phyloP scores from a whole-genome alignment of 2,888 invertebrate species.

The Capitulum mitella region DNA sequence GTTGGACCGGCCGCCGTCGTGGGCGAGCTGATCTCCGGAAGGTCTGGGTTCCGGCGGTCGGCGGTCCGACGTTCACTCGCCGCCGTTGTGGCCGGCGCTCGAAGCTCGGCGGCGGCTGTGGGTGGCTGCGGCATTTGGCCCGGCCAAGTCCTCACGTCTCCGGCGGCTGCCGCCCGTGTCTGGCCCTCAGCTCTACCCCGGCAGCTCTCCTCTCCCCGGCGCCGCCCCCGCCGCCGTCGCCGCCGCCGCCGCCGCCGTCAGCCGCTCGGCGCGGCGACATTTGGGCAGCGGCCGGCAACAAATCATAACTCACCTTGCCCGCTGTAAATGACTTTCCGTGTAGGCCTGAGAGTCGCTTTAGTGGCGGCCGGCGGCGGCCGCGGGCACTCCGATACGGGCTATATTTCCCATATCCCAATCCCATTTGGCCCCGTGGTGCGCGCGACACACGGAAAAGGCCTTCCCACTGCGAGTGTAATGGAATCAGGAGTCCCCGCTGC shows the following conservation, averaged over 20 bases:
- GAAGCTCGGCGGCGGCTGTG: too few species aligned
- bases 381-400: background rate
- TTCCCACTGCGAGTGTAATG: slow-evolving; percentile 19
- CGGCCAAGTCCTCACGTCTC: too few species aligned
- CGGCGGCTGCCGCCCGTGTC: too few species aligned
- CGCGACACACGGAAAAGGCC: slow-evolving; percentile 22
- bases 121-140: too few species aligned
- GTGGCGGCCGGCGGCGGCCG: background rate
- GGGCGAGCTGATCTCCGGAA: background rate
- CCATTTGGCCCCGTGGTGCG: slow-evolving; percentile 17
- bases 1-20: background rate
- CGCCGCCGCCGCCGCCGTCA: background rate
- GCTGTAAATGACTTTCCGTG: slow-evolving; percentile 10
- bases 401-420: slow-evolving; percentile 14
- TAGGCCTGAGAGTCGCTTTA: background rate
- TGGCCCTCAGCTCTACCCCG: background rate
- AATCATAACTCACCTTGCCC: slow-evolving; percentile 12
- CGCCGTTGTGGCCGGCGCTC: too few species aligned
- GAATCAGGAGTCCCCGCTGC: slow-evolving; percentile 22
- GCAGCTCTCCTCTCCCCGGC: background rate
- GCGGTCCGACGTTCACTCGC: too few species aligned
- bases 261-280: background rate
- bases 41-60: background rate
- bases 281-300: background rate
- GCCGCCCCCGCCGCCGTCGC: too few species aligned